Evolutionary conservation across 2,888 invertebrate genomes (phyloP), one percentile per base, ranked within the genome.

Genomic region (Sinotaia quadrata): DNA sequence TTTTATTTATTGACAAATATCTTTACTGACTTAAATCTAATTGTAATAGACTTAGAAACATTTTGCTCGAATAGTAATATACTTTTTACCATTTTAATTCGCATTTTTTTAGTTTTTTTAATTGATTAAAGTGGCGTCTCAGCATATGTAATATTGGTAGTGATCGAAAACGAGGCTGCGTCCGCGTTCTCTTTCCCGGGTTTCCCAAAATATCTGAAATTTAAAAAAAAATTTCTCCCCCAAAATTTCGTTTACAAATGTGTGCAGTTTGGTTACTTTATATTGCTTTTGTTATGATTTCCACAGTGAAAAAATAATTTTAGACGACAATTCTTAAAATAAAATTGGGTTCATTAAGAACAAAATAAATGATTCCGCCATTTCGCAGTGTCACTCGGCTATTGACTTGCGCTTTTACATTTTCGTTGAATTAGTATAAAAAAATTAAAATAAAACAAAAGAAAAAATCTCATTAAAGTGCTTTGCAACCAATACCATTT

Each of bases 101-200:
- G 21, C 27, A 24, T 29, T 54, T 29, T 54, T 2, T 8, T 24
- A n/a, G 15, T 18, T 24, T n/a, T 54, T 54, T 54, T 27, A n/a
- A 29, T 8, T 24, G 29, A 29, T 18, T 29, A 54, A 54, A 54
- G 54, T 54, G 54, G 31, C 54, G 24, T 54, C 31, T 5, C 54
- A 8, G 24, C 54, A 29, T 29, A 18, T 29, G 18, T 10, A 41
- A 41, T 12, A 41, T 15, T 10, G 18, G 27, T 27, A 29, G 27
- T 54, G 10, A 47, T 65, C 44, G 65, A 54, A 56, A 65, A 56
- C 65, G 65, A 65, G 65, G 65, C 65, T 65, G 65, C 65, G 65
- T 65, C 65, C 65, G 63, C 36, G 56, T 65, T 56, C n/a, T 15
- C 29, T 65, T 65, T 65, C 65, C 65, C 65, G 65, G 65, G 65